Evolutionary conservation across 2,113 vertebrate genomes (phyloP).

Genomic region (Danionella cerebrum): DNA sequence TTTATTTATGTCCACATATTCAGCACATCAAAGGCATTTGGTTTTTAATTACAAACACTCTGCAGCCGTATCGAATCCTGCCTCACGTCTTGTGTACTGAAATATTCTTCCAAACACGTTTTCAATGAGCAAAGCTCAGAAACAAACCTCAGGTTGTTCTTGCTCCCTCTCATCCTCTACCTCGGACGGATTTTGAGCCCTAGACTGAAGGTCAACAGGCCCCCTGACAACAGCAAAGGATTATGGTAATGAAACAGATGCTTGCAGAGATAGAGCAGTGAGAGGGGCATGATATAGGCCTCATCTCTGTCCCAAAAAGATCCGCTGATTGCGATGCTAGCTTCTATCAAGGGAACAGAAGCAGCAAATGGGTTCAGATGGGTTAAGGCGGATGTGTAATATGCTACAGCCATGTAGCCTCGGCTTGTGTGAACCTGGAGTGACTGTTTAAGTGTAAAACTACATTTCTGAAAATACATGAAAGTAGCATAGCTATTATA

Average conservation of each 20-base stretch:
- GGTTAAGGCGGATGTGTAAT: conserved; percentile 26
- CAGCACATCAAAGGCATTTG: background rate
- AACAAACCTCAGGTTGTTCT: background rate
- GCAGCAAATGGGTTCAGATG: background rate
- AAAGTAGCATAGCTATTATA: background rate
- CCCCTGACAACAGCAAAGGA: conserved; percentile 46
- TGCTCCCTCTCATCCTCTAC: background rate
- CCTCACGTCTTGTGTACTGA: background rate
- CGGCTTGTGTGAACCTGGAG: background rate
- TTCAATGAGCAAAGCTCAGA: background rate
- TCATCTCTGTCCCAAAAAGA: conserved; percentile 49
- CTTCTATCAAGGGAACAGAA: conserved; percentile 16
- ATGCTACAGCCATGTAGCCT: background rate
- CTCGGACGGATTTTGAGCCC: conserved; percentile 43
- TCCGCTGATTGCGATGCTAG: conserved; percentile 31
- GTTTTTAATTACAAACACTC: background rate
- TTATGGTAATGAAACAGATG: conserved; percentile 49
- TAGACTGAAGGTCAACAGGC: conserved; percentile 50
- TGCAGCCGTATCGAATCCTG: background rate
- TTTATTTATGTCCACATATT: background rate
- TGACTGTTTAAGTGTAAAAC: background rate
- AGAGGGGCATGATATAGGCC: conserved; percentile 29
- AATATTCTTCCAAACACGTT: background rate
- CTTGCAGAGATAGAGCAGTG: conserved; percentile 37
- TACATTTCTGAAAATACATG: background rate